phyloP scores from a whole-genome alignment of 2,113 vertebrate genomes.

The Oryzias woworae region DNA sequence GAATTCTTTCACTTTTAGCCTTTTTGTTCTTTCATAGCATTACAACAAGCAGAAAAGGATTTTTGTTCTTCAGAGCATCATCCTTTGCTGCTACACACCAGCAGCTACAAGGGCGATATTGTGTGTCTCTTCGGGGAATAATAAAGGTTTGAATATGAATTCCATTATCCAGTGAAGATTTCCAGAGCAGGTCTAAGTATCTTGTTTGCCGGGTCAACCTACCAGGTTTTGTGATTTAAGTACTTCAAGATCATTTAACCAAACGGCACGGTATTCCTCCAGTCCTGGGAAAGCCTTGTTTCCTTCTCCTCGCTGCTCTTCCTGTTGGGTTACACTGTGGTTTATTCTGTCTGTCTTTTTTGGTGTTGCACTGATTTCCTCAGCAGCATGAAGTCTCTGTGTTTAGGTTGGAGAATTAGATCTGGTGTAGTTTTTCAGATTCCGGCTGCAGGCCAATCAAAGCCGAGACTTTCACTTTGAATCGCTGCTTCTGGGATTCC shows the following conservation, averaged over 20 bases:
- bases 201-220: not conserved
- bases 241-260: constrained; percentile 18
- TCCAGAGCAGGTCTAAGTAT: not conserved
- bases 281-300: constrained; percentile 21
- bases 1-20: too few species aligned
- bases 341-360: not conserved
- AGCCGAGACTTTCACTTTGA: constrained; percentile 51
- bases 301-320: constrained; percentile 27
- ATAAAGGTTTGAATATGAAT: too few species aligned
- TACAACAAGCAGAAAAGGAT: too few species aligned
- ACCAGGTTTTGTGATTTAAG: constrained; percentile 2
- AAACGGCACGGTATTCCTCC: constrained; percentile 1
- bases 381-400: constrained; percentile 5
- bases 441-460: constrained; percentile 31
- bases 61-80: too few species aligned
- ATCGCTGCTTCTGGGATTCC: constrained; percentile 8
- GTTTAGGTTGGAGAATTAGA: constrained; percentile 56
- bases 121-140: not conserved
- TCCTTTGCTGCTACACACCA: too few species aligned
- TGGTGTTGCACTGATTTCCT: too few species aligned
- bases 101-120: not conserved
- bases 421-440: constrained; percentile 42
- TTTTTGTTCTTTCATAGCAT: too few species aligned
- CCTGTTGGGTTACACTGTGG: constrained; percentile 20
- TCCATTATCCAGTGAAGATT: too few species aligned